Evolutionary conservation across 2,797 vertebrate genomes (phyloP), one percentile per base, ranked within the genome.

Genomic region (Ctenopoma multispine): DNA sequence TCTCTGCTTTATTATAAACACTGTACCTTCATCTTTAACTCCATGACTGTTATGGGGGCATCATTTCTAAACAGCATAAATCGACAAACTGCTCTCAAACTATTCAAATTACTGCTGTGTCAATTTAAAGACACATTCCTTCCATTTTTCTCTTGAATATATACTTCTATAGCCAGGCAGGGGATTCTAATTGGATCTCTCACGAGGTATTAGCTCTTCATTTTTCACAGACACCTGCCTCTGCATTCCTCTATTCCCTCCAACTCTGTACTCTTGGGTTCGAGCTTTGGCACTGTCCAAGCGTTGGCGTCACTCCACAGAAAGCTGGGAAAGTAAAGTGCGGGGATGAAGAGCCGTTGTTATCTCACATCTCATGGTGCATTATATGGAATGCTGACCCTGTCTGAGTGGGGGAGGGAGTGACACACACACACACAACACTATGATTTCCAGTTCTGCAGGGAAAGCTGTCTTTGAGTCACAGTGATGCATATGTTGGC

Each of bases 171-270:
- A 69, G 53, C 63, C 63, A 55, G 68, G 58, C 72, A 61, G 74
- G 51, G 62, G 78, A 62, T 69, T 83, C 57, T 82, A 70, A 84
- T 36, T 80, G 73, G 74, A 81, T 83, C 67, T 88, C 82, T 83
- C 76, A 77, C 11, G 62, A 72, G 60, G 70, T 60, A 82, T 88
- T 83, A 79, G 75, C 80, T 83, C 80, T 90, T 87, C 72, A 84
- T 87, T 84, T 86, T 80, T 79, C 78, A 75, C 79, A 84, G 87
- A 86, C 86, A 90, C 89, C 84, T 90, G 89, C 81, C 80, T 79
- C 74, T 79, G 50, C 67, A 84, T 89, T 91, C 78, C 80, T 80
- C 54, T 59, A 72, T 79, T 74, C 75, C 73, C 69, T 85, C 78
- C 82, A 78, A 50, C 69, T 82, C 74, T 78, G 50, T 50, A 79